Percentiles rank a stretch among this genome's conserved stretches.
These are phyloP conservation scores for Chironomus tepperi DNA, from an alignment of 1,140 invertebrate species.

Conservation along the genomic window DNA sequence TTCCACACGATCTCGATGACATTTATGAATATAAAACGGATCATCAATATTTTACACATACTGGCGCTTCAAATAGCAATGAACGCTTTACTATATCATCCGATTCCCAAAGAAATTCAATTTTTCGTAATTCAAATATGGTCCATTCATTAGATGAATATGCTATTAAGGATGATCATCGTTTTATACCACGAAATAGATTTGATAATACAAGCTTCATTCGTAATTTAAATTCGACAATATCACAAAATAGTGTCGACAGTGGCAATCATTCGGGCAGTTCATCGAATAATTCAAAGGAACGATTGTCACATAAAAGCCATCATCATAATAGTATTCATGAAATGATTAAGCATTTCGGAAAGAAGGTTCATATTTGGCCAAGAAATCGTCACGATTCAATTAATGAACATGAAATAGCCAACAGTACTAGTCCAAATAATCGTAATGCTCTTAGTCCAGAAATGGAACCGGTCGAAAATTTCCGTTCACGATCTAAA, in stretches of 20 bases:
- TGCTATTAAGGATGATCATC: not conserved
- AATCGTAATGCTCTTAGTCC: constrained; percentile 39
- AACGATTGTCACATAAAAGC: constrained; percentile 33
- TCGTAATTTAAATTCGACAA: constrained; percentile 41
- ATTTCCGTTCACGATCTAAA: constrained; percentile 64
- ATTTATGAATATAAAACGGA: constrained; percentile 37
- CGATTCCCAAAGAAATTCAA: constrained; percentile 25
- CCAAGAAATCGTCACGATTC: constrained; percentile 45
- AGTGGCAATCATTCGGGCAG: constrained; percentile 35
- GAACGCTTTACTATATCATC: constrained; percentile 36
- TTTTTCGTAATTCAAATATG: constrained; percentile 35
- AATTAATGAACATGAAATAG: constrained; percentile 31
- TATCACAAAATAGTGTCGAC: constrained; percentile 33
- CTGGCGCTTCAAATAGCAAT: constrained; percentile 31
- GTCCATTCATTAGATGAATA: constrained; percentile 36
- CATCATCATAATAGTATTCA: constrained; percentile 59
- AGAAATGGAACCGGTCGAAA: constrained; percentile 44
- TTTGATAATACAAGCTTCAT: constrained; percentile 48
- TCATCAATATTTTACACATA: constrained; percentile 40
- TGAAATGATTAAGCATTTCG: constrained; percentile 61
- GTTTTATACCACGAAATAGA: constrained; percentile 32
- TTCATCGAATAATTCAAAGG: constrained; percentile 38
- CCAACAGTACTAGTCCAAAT: constrained; percentile 34
- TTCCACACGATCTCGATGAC: constrained; percentile 40
- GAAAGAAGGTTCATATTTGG: constrained; percentile 56